A percentile compares a stretch with the other conserved stretches of the same genome.
Evolutionary conservation across 2,888 invertebrate species (phyloP).

Genomic region (Catocala fraxini): DNA sequence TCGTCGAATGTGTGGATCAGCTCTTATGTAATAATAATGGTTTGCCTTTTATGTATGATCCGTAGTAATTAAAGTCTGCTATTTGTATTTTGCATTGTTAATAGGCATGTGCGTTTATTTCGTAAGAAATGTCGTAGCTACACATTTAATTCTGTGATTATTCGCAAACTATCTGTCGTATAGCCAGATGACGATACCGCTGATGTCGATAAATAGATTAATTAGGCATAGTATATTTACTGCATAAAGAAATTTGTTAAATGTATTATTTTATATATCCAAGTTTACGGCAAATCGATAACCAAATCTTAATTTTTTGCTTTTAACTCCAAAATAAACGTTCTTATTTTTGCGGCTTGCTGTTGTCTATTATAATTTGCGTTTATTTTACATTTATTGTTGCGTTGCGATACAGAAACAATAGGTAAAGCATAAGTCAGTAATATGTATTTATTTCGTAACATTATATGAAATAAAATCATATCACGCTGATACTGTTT

Average conservation of each 20-base stretch:
- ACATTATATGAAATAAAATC: too few species aligned
- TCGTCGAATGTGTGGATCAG: slow-evolving; percentile 6
- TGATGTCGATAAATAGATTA: too few species aligned
- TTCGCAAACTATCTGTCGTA: neutral
- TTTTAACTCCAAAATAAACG: neutral
- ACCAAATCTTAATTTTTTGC: neutral
- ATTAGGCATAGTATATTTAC: too few species aligned
- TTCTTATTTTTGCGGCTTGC: neutral
- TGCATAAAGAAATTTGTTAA: too few species aligned
- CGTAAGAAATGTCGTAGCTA: neutral
- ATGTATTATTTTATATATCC: too few species aligned
- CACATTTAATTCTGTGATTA: neutral
- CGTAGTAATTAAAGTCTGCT: neutral
- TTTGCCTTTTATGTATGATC: slow-evolving; percentile 7
- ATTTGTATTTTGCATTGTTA: slow-evolving; percentile 32
- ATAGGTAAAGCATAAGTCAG: too few species aligned
- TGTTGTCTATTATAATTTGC: too few species aligned
- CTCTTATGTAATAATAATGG: neutral
- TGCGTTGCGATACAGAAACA: too few species aligned
- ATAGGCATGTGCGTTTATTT: slow-evolving; percentile 42
- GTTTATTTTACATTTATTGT: too few species aligned
- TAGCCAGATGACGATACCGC: neutral
- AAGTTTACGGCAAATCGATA: neutral
- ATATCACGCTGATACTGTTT: too few species aligned
- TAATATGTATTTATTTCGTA: too few species aligned